Percentiles rank a stretch among this genome's conserved stretches.
phyloP scores from a whole-genome alignment of 2,797 vertebrate genomes.

The Tapirus indicus region DNA sequence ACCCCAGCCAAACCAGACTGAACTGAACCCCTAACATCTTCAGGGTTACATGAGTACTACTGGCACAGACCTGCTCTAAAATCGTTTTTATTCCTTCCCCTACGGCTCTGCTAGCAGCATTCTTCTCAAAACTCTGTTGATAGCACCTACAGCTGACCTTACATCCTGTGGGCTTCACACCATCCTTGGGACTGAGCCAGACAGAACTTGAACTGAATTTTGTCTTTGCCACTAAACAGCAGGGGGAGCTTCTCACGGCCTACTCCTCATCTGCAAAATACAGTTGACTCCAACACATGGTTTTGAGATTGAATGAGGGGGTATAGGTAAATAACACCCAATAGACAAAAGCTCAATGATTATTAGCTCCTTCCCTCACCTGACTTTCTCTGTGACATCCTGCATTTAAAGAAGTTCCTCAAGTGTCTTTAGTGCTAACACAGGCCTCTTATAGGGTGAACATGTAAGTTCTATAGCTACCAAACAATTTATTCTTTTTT shows the following conservation, averaged over 20 bases:
- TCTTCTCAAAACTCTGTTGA: neutral
- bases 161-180: neutral
- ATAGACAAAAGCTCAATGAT: neutral
- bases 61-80: conserved; percentile 6
- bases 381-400: neutral
- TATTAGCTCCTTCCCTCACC: neutral
- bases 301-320: neutral
- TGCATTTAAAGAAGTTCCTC: conserved; percentile 10
- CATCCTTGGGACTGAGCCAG: conserved; percentile 17
- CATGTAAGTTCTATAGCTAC: neutral
- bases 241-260: conserved; percentile 24
- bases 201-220: conserved; percentile 35
- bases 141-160: neutral
- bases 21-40: neutral
- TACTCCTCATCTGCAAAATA: conserved; percentile 31
- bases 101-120: neutral
- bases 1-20: neutral
- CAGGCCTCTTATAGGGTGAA: neutral
- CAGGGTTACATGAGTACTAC: neutral
- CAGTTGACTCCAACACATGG: neutral
- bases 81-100: neutral
- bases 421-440: neutral
- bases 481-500: conserved; percentile 35
- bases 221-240: conserved; percentile 31
- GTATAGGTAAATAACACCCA: neutral